Evolutionary conservation across 2,113 vertebrate genomes (phyloP).

Genomic region (Numenius arquata): DNA sequence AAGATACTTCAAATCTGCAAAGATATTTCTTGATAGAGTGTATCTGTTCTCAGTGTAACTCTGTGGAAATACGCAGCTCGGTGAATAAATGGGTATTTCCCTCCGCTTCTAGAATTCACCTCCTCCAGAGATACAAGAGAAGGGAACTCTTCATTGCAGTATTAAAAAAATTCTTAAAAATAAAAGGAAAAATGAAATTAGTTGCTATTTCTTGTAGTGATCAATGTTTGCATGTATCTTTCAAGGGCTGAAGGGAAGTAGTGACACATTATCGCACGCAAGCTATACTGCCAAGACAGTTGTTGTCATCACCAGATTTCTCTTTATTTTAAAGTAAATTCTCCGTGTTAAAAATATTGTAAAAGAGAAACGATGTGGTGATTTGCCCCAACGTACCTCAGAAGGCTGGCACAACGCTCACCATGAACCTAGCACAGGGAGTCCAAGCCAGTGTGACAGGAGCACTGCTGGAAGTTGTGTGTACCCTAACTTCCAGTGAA

Average conservation of each 20-base stretch:
- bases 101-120: neutral
- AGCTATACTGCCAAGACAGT: neutral
- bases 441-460: neutral
- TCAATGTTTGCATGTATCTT: neutral
- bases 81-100: neutral
- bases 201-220: neutral
- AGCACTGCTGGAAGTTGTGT: neutral
- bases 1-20: neutral
- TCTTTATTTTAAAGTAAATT: neutral
- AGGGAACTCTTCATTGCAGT: neutral
- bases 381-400: accelerated
- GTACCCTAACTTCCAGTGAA: neutral
- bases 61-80: neutral
- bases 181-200: neutral
- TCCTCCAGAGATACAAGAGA: neutral
- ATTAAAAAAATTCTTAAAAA: neutral
- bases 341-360: neutral
- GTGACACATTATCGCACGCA: accelerated
- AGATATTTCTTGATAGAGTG: neutral
- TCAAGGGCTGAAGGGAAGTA: neutral
- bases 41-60: neutral
- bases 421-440: neutral
- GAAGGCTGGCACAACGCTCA: neutral
- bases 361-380: neutral
- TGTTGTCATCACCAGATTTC: neutral